phyloP scores from a whole-genome alignment of 2,113 vertebrate species.

The Otus sunia region DNA sequence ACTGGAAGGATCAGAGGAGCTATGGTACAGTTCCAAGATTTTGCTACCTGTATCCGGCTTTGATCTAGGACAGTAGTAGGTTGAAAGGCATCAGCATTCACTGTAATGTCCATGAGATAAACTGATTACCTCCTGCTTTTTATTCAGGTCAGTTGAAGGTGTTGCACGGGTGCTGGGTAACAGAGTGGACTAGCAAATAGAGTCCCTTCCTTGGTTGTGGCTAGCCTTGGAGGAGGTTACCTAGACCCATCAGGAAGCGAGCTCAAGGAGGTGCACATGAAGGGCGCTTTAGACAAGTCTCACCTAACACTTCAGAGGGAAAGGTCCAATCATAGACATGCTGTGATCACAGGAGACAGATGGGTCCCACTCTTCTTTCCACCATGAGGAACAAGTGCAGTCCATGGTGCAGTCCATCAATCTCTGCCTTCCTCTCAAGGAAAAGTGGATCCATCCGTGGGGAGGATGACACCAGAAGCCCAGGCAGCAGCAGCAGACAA shows the following conservation, averaged over 20 bases:
- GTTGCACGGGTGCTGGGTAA: neutral
- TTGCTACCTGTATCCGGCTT: neutral
- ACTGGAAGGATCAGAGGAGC: neutral
- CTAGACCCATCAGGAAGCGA: neutral
- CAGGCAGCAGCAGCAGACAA: neutral
- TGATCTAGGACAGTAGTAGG: neutral
- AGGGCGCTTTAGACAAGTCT: neutral
- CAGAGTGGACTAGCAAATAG: neutral
- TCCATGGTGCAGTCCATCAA: neutral
- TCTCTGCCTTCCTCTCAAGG: neutral
- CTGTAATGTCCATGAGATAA: neutral
- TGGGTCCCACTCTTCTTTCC: neutral
- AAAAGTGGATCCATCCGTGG: neutral
- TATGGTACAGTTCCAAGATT: neutral
- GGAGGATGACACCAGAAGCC: neutral
- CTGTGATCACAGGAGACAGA: neutral
- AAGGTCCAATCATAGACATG: accelerated
- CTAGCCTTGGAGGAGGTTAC: neutral
- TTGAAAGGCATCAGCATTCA: neutral
- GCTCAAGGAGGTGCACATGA: neutral
- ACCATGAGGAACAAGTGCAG: neutral
- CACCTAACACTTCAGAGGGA: neutral
- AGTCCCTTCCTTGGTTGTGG: neutral
- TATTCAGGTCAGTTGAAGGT: neutral
- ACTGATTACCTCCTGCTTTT: neutral